These are phyloP conservation scores for Psococerastis gibbosa DNA, from an alignment of 2,888 invertebrate species.

Conservation along the genomic window DNA sequence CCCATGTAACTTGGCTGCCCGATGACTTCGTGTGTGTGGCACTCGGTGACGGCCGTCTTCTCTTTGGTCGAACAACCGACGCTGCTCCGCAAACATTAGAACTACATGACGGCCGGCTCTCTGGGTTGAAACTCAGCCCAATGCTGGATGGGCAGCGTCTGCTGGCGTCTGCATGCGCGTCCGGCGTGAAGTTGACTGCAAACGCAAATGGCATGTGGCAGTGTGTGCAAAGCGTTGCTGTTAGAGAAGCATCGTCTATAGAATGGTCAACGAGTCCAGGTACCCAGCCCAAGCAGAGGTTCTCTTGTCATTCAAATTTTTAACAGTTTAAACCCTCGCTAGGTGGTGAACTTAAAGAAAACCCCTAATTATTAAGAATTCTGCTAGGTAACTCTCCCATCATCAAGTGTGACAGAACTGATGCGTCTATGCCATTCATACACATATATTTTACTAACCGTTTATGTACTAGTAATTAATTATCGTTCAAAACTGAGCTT, in stretches of 20 bases:
- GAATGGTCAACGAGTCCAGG: slow-evolving; percentile 35
- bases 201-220: slow-evolving; percentile 25
- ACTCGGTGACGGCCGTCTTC: slow-evolving; percentile 33
- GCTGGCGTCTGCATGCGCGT: slow-evolving; percentile 31
- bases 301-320: no score
- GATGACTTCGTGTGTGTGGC: slow-evolving; percentile 34
- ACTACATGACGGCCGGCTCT: slow-evolving; percentile 24
- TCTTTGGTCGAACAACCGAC: slow-evolving; percentile 22
- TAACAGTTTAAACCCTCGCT: no score
- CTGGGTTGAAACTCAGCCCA: slow-evolving; percentile 15
- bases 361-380: no score
- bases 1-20: slow-evolving; percentile 34
- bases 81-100: not conserved
- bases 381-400: no score
- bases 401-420: no score
- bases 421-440: no score
- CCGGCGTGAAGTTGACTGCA: slow-evolving; percentile 29
- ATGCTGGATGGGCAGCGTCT: slow-evolving; percentile 23
- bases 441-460: no score
- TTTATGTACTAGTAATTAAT: no score
- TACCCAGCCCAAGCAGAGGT: no score
- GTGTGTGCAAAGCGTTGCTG: slow-evolving; percentile 26
- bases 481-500: no score
- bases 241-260: slow-evolving; percentile 28
- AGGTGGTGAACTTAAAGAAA: no score